Conservation (phyloP, 2,113 vertebrate species). For the Brevimyrus niger region DNA sequence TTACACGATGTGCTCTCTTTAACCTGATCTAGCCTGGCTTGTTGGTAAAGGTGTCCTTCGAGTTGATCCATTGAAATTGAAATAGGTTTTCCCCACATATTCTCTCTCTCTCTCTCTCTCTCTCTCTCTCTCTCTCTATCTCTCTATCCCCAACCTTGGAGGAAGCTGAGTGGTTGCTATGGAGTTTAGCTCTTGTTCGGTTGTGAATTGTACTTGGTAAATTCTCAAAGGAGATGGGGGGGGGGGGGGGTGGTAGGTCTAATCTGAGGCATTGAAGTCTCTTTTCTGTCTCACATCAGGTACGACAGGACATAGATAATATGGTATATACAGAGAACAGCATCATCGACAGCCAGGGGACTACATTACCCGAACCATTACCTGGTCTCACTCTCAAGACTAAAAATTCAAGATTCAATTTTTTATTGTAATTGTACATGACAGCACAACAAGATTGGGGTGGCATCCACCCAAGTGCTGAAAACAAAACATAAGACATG, state of each 20-base stretch:
- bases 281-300: neutral
- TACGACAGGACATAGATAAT: neutral
- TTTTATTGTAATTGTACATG: neutral
- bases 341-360: neutral
- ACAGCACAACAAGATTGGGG: neutral
- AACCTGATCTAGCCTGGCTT: neutral
- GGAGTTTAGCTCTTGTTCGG: constrained; percentile 5
- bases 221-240: neutral
- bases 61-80: neutral
- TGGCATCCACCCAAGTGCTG: neutral
- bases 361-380: neutral
- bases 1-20: neutral
- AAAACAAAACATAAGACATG: neutral
- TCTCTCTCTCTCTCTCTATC: too few species aligned
- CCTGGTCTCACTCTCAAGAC: neutral
- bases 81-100: neutral
- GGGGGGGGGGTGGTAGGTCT: neutral
- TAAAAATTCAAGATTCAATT: neutral
- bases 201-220: neutral
- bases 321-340: neutral
- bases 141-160: neutral
- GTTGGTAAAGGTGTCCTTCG: neutral
- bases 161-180: constrained; percentile 11
- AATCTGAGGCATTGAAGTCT: neutral
- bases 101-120: neutral